Base-by-base conservation (phyloP, 2,888 invertebrate genomes). In the Alviniconcha strummeri region DNA sequence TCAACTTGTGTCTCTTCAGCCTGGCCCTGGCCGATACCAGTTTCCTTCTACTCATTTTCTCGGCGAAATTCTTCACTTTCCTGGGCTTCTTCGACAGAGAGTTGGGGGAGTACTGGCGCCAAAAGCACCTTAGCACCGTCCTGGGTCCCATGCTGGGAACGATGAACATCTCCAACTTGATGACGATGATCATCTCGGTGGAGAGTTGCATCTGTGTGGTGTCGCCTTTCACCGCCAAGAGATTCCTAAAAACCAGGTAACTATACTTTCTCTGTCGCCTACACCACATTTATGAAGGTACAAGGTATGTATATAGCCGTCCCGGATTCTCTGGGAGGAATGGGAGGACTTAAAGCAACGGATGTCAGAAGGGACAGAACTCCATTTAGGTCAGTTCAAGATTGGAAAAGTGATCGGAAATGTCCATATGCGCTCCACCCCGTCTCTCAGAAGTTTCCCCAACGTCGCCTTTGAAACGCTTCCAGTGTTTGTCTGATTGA, bases 1-100 rank as follows among this genome's bases (percentile, higher is more conserved):
- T 79, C 60, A 79, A 79, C 67, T 57, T 79, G 64, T 79, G 79
- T 67, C 79, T 79, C 19, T 79, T 79, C 67, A 79, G 79, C 67
- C 79, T 79, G 36, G 79, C 79, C 13, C 36, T 67, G 52, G 79
- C 79, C 52, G 79, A 79, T 52, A 57, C 17, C 17, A 17, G n/a
- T n/a, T 79, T 79, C 36, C 64, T 79, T 36, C 79, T 79, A 4
- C 0, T 67, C 17, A 79, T 60, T 4, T 79, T 79, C 36, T n/a
- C 79, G 64, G 79, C 79, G 13, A 79, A 79, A 11, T 79, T 79
- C 52, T 64, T 67, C 64, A 79, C 64, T 52, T 79, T 79, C 17
- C 52, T 79, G 64, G 79, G 79, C 11, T 55, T 79, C 11, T 36
- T 67, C 5, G 79, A 79, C 64, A 13, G 19, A 36, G 64, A 52